Evolutionary conservation across 2,113 vertebrate genomes (phyloP).

Genomic region (Polypterus senegalus): DNA sequence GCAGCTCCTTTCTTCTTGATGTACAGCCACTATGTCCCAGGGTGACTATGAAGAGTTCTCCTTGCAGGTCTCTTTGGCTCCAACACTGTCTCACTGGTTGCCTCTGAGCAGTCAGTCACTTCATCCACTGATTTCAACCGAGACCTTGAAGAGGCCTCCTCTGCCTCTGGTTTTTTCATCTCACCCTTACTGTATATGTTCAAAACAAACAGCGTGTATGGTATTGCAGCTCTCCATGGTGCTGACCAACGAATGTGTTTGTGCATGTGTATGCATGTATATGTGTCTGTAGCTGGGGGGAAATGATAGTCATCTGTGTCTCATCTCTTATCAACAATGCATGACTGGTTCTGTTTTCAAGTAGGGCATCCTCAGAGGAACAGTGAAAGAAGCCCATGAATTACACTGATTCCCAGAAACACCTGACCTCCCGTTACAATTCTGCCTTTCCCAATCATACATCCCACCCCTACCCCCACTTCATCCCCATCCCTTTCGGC

Average conservation of each 20-base stretch:
- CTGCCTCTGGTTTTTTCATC: no score
- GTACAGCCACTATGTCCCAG: no score
- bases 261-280: background rate
- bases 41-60: no score
- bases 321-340: conserved; percentile 20
- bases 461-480: background rate
- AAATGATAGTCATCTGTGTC: conserved; percentile 5
- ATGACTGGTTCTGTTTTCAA: conserved; percentile 11
- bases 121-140: no score
- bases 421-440: conserved; percentile 1
- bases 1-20: no score
- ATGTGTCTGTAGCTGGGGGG: conserved; percentile 4
- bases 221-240: background rate
- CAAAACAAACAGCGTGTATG: no score
- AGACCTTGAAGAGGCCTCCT: no score
- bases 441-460: background rate
- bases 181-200: no score
- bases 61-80: no score
- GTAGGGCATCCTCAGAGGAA: conserved; percentile 11
- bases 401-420: conserved; percentile 18
- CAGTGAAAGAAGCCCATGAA: conserved; percentile 15
- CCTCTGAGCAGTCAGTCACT: no score
- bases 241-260: background rate
- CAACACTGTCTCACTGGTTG: no score
- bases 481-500: background rate